A percentile compares a stretch with the other conserved stretches of the same genome.
phyloP scores from a whole-genome alignment of 1,140 invertebrate genomes.

The Drosophila biarmipes region DNA sequence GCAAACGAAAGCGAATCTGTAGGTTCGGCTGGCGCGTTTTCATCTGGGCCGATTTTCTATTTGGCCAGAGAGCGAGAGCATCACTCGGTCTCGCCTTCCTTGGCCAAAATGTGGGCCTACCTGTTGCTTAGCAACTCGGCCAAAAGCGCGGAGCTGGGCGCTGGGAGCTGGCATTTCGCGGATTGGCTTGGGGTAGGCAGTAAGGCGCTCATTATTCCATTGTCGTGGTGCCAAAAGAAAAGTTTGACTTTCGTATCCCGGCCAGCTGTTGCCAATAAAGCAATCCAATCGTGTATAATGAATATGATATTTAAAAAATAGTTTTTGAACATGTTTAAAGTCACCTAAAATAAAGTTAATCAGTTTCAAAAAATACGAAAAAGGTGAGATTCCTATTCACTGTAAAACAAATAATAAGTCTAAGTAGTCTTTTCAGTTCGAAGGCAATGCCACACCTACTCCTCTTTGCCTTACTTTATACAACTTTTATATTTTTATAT shows the following conservation, averaged over 20 bases:
- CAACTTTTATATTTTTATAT: too few species aligned
- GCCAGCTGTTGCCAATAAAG: constrained; percentile 34
- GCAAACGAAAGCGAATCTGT: constrained; percentile 33
- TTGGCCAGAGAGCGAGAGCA: constrained; percentile 10
- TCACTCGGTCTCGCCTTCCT: constrained; percentile 15
- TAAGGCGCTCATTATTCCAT: constrained; percentile 22
- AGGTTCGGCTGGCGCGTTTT: constrained; percentile 20
- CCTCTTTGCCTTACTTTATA: too few species aligned
- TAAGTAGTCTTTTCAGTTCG: too few species aligned
- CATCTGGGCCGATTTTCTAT: constrained; percentile 33
- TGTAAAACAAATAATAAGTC: too few species aligned
- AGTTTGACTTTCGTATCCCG: background rate
- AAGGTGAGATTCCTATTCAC: too few species aligned
- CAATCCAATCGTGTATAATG: background rate
- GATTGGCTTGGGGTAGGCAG: constrained; percentile 23
- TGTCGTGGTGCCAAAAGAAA: constrained; percentile 32
- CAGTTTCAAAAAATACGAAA: too few species aligned
- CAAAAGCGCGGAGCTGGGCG: constrained; percentile 23
- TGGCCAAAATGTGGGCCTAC: constrained; percentile 65
- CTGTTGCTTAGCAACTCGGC: constrained; percentile 75
- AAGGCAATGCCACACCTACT: too few species aligned
- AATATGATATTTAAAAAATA: background rate
- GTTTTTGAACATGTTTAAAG: background rate
- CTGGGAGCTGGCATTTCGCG: constrained; percentile 18
- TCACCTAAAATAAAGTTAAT: too few species aligned